Conservation (phyloP, 2,113 vertebrate genomes). For the Chloropsis cyanopogon region DNA sequence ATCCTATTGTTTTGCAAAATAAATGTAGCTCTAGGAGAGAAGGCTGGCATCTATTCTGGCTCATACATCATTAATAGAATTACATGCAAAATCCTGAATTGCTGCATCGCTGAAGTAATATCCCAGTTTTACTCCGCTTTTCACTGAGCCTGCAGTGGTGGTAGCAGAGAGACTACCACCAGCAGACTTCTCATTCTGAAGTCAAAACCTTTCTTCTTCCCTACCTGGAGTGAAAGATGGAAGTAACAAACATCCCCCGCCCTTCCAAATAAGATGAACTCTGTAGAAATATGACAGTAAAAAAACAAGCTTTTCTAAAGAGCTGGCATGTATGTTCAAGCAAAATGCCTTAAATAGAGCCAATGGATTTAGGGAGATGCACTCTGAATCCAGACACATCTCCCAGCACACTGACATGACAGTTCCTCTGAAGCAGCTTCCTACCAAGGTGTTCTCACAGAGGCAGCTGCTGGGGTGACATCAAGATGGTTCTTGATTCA, state of each 20-base stretch:
- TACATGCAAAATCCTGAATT: neutral
- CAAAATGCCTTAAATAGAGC: neutral
- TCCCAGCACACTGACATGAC: neutral
- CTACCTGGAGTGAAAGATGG: neutral
- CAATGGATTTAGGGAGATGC: neutral
- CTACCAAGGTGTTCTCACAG: neutral
- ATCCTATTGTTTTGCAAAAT: conserved; percentile 53
- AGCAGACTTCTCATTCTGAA: neutral
- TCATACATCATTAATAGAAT: conserved; percentile 48
- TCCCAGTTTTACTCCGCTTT: neutral
- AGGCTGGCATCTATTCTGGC: neutral
- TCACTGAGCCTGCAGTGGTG: neutral
- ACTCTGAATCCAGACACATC: neutral
- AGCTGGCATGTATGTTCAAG: neutral
- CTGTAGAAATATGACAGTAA: neutral
- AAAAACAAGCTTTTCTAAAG: neutral
- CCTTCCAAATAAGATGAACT: neutral
- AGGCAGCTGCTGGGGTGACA: neutral
- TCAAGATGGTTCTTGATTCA: neutral
- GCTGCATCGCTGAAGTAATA: neutral
- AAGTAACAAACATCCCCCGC: neutral
- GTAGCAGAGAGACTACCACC: neutral
- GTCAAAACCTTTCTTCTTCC: neutral
- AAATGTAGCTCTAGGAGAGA: conserved; percentile 45
- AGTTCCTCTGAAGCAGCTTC: neutral